Evolutionary conservation across 2,888 invertebrate species (phyloP), one percentile per base, ranked within the genome.

Genomic region (Bugula neritina): DNA sequence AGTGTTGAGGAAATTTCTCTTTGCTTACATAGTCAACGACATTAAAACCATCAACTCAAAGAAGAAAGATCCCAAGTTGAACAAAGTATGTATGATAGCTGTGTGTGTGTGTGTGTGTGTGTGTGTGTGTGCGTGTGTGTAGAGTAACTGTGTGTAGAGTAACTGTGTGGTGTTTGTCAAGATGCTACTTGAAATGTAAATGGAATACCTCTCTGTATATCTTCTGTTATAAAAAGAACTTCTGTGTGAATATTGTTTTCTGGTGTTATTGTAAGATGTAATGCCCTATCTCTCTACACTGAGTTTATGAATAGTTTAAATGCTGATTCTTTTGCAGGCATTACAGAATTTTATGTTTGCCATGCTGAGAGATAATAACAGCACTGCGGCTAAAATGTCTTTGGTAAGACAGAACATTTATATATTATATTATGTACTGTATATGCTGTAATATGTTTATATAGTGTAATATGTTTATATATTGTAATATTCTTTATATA

Each of bases 311-410:
- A n/a, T n/a, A n/a, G n/a, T n/a, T n/a, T n/a, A n/a, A n/a, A 43
- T 43, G 43, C 43, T 43, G n/a, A 43, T 43, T 55, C 43, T 69
- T 5, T 70, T 70, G 35, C 52, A 70, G 70, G 90, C 90, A 0
- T 86, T 97, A 55, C 97, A 98, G 86, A 96, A 94, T 83, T 97
- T 95, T 82, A 96, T 99, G 91, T 97, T 91, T 82, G 90, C 91
- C 17, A 94, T 95, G 94, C 78, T 86, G 74, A 82, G 83, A 80
- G 94, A 95, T 81, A 89, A 90, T 17, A 93, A 94, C 86, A 88
- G 90, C 0, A 90, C 90, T 82, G 94, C 94, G 35, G 92, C 93
- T 0, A 96, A 96, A 85, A 91, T 95, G 89, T 93, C 96, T 0
- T 87, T 93, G 69, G 87, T 86, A 82, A 81, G 83, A 80, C 17